Conservation (phyloP, 1,140 invertebrate species). For the Drosophila kurseongensis region DNA sequence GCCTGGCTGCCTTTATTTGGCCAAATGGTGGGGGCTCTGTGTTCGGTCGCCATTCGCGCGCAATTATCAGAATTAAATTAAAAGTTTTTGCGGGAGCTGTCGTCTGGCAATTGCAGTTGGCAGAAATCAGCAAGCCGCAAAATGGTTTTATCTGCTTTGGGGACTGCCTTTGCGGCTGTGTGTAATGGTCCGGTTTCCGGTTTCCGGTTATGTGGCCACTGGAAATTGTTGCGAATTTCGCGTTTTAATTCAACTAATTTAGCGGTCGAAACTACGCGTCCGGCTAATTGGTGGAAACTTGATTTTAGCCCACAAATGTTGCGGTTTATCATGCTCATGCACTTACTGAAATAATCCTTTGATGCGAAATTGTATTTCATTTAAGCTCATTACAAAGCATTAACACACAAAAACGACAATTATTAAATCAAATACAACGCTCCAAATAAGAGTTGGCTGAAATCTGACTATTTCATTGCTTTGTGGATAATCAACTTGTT, state of each 20-base stretch:
- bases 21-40: constrained; percentile 11
- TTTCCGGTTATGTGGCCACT: constrained; percentile 31
- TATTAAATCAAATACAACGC: not conserved
- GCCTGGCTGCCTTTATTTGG: constrained; percentile 1
- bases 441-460: not conserved
- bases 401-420: not conserved
- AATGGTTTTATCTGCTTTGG: constrained; percentile 42
- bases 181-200: constrained; percentile 44
- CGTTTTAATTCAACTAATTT: constrained; percentile 66
- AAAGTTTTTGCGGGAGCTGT: constrained; percentile 60
- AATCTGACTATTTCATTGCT: not conserved
- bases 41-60: constrained; percentile 23
- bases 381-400: not conserved
- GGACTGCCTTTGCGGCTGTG: constrained; percentile 25
- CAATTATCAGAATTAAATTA: constrained; percentile 73
- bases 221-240: constrained; percentile 53
- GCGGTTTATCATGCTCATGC: constrained; percentile 4
- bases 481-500: no score
- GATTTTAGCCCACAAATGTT: constrained; percentile 35
- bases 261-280: constrained; percentile 19
- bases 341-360: not conserved
- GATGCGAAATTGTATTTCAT: not conserved
- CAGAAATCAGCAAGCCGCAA: constrained; percentile 64
- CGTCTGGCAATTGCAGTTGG: constrained; percentile 51
- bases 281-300: constrained; percentile 48